A percentile compares a stretch with the other conserved stretches of the same genome.
Conservation (phyloP, 1,140 invertebrate genomes). For the Platyura marginata region DNA sequence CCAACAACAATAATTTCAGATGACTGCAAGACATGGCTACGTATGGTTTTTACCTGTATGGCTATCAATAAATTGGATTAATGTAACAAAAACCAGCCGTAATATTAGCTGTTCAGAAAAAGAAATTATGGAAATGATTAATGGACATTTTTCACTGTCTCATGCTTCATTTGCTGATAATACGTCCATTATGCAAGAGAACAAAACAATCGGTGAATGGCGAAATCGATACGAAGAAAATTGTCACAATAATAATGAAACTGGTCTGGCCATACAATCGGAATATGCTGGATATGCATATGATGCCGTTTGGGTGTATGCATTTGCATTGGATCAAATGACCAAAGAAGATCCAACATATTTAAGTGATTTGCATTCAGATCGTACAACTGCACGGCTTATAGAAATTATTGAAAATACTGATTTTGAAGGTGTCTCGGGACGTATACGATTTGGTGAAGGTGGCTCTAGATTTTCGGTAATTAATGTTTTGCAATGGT, state of each 20-base stretch:
- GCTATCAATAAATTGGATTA: constrained; percentile 41
- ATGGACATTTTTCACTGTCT: constrained; percentile 53
- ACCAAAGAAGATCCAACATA: constrained; percentile 7
- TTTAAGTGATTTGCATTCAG: constrained; percentile 20
- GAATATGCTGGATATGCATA: constrained; percentile 61
- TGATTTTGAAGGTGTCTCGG: constrained; percentile 60
- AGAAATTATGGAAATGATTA: constrained; percentile 11
- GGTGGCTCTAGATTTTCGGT: constrained; percentile 46
- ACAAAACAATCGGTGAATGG: constrained; percentile 38
- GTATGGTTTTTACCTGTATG: constrained; percentile 70
- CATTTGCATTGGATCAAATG: constrained; percentile 31
- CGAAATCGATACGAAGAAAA: constrained; percentile 24
- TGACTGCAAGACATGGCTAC: constrained; percentile 47
- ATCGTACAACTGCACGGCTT: constrained; percentile 25
- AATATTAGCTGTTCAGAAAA: constrained; percentile 9
- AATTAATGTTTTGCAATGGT: constrained; percentile 53
- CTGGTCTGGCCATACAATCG: constrained; percentile 17
- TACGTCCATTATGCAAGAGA: constrained; percentile 42
- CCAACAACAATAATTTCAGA: constrained; percentile 12
- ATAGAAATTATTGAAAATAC: constrained; percentile 34
- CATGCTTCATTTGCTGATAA: constrained; percentile 47
- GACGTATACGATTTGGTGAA: constrained; percentile 46
- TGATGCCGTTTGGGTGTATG: constrained; percentile 74
- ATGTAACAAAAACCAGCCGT: background rate
- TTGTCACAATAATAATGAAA: constrained; percentile 6